phyloP scores from a whole-genome alignment of 2,888 invertebrate species.

The Eilema sororculum region DNA sequence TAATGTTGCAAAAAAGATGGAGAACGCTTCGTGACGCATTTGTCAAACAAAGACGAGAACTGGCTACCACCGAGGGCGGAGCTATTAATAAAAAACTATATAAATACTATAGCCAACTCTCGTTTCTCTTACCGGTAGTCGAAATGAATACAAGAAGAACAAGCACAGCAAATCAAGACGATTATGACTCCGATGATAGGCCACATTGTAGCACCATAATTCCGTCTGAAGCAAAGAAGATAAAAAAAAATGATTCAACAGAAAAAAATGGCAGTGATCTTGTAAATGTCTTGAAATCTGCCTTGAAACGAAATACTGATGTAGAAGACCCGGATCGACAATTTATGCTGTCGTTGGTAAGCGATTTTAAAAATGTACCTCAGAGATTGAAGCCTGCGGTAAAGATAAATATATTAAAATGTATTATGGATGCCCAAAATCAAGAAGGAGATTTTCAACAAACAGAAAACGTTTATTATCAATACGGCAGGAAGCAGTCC shows the following conservation, averaged over 20 bases:
- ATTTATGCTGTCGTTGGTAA: slow-evolving; percentile 17
- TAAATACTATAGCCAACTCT: slow-evolving; percentile 15
- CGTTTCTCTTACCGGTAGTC: slow-evolving; percentile 16
- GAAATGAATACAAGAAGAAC: slow-evolving; percentile 9
- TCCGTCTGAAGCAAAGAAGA: neutral
- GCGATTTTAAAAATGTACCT: slow-evolving; percentile 17
- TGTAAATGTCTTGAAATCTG: slow-evolving; percentile 12
- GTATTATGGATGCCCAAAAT: slow-evolving; percentile 15
- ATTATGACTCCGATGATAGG: neutral
- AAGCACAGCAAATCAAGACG: slow-evolving; percentile 1
- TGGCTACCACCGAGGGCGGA: slow-evolving; percentile 1
- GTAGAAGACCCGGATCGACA: slow-evolving; percentile 15
- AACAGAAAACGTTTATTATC: neutral
- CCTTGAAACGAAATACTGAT: slow-evolving; percentile 1
- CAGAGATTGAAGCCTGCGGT: slow-evolving; percentile 9
- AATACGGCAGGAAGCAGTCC: no score
- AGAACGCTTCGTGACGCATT: slow-evolving; percentile 17
- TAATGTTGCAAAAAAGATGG: slow-evolving; percentile 14
- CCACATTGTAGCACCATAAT: neutral
- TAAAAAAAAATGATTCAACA: neutral
- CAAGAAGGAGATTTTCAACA: neutral
- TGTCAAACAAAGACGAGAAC: slow-evolving; percentile 16
- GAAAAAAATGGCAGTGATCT: neutral
- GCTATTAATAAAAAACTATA: slow-evolving; percentile 11
- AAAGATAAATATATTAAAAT: slow-evolving; percentile 19